These are phyloP conservation scores for Otus sunia DNA, from an alignment of 2,113 vertebrate genomes.

Conservation along the genomic window DNA sequence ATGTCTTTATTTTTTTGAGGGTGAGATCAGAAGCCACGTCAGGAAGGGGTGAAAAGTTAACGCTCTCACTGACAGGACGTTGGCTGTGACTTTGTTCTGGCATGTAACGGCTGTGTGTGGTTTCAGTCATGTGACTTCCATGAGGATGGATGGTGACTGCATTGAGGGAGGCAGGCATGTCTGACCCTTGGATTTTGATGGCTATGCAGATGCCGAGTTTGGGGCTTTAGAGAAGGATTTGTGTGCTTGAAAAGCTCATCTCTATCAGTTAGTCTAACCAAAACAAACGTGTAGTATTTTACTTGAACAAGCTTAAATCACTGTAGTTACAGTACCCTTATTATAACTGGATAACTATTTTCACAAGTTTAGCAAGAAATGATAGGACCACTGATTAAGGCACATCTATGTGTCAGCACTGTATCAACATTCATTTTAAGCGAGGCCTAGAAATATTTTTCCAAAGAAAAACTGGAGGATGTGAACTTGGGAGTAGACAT, in stretches of 20 bases:
- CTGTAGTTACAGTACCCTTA: fast-evolving
- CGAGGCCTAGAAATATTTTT: background rate
- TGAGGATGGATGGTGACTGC: background rate
- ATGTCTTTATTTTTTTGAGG: background rate
- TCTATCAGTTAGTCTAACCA: background rate
- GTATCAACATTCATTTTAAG: background rate
- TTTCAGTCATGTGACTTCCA: background rate
- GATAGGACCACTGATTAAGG: background rate
- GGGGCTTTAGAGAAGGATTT: background rate
- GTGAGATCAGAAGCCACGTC: background rate
- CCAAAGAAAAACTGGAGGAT: background rate
- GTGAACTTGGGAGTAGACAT: background rate
- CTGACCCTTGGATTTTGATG: background rate
- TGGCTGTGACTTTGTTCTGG: background rate
- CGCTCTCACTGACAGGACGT: background rate
- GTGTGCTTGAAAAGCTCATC: background rate
- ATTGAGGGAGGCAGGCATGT: fast-evolving
- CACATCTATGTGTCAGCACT: background rate
- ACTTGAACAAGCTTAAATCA: background rate
- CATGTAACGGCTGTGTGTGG: background rate
- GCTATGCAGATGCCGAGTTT: background rate
- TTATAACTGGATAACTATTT: background rate
- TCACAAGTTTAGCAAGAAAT: background rate
- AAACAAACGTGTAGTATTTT: background rate
- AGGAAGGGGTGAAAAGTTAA: background rate